Percentiles rank a stretch among this genome's conserved stretches.
phyloP scores from a whole-genome alignment of 2,888 invertebrate genomes.

The Sicus ferrugineus region DNA sequence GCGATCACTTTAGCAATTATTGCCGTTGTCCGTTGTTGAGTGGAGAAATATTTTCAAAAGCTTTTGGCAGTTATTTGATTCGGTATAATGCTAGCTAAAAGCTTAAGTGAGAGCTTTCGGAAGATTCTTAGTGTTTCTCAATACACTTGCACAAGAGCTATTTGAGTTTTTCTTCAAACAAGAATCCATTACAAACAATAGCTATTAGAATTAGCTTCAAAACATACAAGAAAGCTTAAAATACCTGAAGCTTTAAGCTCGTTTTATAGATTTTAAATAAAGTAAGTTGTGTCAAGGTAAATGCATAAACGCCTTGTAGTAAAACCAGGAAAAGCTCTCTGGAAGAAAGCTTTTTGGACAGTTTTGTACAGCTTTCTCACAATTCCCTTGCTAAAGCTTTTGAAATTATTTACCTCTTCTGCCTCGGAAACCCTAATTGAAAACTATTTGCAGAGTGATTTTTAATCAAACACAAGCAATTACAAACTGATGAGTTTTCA shows the following conservation, averaged over 20 bases:
- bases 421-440: no score
- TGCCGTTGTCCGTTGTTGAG: neutral
- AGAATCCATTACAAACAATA: no score
- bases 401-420: neutral
- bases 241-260: neutral
- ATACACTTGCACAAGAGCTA: no score
- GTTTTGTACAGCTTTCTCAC: neutral
- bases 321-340: neutral
- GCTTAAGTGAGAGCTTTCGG: neutral
- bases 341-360: neutral
- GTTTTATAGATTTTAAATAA: no score
- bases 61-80: neutral
- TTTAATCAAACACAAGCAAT: no score
- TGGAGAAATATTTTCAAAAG: slow-evolving; percentile 12
- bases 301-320: neutral
- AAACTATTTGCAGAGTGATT: no score
- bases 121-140: neutral
- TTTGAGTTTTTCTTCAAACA: no score
- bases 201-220: neutral
- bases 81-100: neutral
- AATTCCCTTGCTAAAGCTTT: neutral
- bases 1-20: neutral
- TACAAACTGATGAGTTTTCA: no score
- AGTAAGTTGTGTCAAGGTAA: no score
- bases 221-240: neutral